Percentiles rank a stretch among this genome's conserved stretches.
phyloP scores from a whole-genome alignment of 2,797 vertebrate species.

The Lepidocolaptes lacrymiger region DNA sequence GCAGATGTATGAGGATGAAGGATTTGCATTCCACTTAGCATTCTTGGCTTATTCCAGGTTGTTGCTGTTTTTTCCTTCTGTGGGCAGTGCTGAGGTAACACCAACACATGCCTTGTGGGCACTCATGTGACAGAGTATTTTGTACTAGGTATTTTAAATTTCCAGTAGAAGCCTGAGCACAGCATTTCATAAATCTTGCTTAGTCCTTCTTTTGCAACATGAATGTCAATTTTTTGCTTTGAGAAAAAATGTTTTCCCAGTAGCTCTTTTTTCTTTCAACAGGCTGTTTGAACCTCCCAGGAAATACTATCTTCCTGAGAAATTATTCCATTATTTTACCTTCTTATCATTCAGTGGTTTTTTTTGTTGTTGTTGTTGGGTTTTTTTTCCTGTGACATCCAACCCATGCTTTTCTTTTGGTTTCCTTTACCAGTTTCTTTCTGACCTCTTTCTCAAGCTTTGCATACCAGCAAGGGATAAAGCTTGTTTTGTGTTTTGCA shows the following conservation, averaged over 20 bases:
- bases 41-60: not conserved
- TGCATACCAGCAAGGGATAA: not conserved
- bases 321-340: slow-evolving; percentile 19
- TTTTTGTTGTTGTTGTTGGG: not conserved
- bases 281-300: not conserved
- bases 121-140: not conserved
- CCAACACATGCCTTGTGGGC: not conserved
- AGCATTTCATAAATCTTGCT: not conserved
- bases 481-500: not conserved
- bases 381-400: not conserved
- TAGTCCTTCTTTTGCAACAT: slow-evolving; percentile 1
- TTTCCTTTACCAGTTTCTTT: not conserved
- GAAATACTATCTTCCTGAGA: slow-evolving; percentile 11
- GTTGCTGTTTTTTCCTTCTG: not conserved
- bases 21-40: not conserved
- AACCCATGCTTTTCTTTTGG: not conserved
- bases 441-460: not conserved
- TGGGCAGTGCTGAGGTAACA: slow-evolving; percentile 20
- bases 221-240: not conserved
- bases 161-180: not conserved
- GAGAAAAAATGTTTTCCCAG: not conserved
- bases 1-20: not conserved
- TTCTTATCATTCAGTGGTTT: not conserved
- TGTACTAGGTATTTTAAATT: not conserved
- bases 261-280: not conserved